Conservation (phyloP, 2,113 vertebrate genomes). For the Vimba vimba region DNA sequence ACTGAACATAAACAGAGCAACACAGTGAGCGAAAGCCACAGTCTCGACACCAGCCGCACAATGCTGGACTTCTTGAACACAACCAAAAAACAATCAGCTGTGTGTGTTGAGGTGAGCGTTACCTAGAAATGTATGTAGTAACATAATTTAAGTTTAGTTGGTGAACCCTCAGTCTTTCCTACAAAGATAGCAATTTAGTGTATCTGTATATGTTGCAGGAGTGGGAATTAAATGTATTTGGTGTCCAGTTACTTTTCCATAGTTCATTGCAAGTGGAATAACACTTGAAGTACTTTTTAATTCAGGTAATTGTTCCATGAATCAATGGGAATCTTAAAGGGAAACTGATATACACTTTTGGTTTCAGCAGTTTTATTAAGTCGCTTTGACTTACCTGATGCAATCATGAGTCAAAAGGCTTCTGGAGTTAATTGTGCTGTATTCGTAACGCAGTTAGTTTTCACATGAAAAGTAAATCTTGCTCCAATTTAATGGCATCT, state of each 20-base stretch:
- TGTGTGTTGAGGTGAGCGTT: slow-evolving; percentile 57
- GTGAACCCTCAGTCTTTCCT: background rate
- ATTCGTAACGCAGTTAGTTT: background rate
- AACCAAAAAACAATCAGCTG: slow-evolving; percentile 51
- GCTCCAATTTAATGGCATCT: background rate
- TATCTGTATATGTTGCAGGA: background rate
- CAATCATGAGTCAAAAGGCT: background rate
- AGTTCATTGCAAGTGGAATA: too few relatives aligned
- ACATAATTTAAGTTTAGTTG: background rate
- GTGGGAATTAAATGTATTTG: background rate
- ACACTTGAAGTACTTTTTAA: too few relatives aligned
- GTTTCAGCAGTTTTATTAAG: background rate
- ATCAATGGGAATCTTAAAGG: too few relatives aligned
- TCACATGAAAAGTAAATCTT: background rate
- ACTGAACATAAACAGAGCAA: slow-evolving; percentile 52
- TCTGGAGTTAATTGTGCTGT: background rate
- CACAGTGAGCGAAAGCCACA: slow-evolving; percentile 30
- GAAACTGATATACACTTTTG: background rate
- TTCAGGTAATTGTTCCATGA: too few relatives aligned
- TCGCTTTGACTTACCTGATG: background rate
- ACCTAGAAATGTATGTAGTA: background rate
- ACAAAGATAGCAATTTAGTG: background rate
- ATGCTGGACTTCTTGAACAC: slow-evolving; percentile 56
- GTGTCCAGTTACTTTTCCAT: background rate
- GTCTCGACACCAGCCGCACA: slow-evolving; percentile 50